Conservation (phyloP, 1,140 invertebrate species). For the Heliconius himera region DNA sequence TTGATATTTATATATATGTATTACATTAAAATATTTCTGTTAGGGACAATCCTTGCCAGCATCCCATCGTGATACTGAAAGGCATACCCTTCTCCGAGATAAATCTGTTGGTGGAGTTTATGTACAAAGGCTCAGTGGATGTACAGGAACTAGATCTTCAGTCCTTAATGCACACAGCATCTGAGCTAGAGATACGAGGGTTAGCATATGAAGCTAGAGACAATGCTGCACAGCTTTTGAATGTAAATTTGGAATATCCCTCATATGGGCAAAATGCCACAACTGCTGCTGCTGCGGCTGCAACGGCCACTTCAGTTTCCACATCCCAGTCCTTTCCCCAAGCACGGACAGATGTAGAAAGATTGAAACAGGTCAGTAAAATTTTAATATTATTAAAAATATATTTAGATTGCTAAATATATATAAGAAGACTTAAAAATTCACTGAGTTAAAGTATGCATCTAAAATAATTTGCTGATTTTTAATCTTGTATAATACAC, state of each 20-base stretch:
- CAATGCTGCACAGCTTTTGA: slow-evolving; percentile 78
- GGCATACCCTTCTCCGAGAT: slow-evolving; percentile 86
- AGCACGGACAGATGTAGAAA: slow-evolving; percentile 76
- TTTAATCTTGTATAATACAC: background rate
- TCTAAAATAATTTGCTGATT: background rate
- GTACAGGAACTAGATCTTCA: slow-evolving; percentile 85
- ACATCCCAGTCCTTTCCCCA: slow-evolving; percentile 58
- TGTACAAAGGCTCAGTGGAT: slow-evolving; percentile 88
- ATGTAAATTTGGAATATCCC: slow-evolving; percentile 79
- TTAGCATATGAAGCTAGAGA: slow-evolving; percentile 80
- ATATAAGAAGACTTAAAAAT: background rate
- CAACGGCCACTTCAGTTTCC: slow-evolving; percentile 39
- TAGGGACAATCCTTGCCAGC: slow-evolving; percentile 87
- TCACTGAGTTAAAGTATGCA: background rate
- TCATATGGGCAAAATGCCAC: slow-evolving; percentile 64
- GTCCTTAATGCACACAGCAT: slow-evolving; percentile 85
- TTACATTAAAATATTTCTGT: slow-evolving; percentile 35
- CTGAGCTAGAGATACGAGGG: slow-evolving; percentile 85
- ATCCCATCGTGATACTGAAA: slow-evolving; percentile 87
- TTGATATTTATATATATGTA: slow-evolving; percentile 15
- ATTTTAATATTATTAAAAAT: background rate
- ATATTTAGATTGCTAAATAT: background rate
- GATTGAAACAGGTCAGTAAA: slow-evolving; percentile 74
- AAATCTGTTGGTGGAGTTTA: slow-evolving; percentile 87
- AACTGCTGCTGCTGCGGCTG: slow-evolving; percentile 34